phyloP scores from a whole-genome alignment of 2,113 vertebrate genomes.

The Corythaeola cristata region DNA sequence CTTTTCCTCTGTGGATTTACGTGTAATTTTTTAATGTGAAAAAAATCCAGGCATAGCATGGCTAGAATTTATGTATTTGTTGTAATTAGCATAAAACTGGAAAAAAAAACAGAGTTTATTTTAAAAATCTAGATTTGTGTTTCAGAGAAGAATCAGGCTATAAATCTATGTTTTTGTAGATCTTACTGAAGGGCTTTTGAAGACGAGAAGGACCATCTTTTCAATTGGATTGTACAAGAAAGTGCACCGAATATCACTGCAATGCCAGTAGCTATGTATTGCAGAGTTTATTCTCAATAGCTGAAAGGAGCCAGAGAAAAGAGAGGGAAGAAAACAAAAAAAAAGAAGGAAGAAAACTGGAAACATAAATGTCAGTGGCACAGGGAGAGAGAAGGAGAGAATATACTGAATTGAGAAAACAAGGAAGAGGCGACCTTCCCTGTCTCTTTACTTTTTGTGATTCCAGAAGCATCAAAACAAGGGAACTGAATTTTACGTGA shows the following conservation, averaged over 20 bases:
- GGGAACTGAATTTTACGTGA: neutral
- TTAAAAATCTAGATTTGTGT: neutral
- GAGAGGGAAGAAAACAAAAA: neutral
- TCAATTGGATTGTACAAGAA: neutral
- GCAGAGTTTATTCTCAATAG: neutral
- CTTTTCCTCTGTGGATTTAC: neutral
- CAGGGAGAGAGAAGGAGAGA: neutral
- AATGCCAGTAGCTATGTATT: neutral
- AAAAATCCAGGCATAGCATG: neutral
- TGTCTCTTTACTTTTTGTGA: neutral
- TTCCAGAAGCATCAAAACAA: neutral
- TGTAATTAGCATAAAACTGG: neutral
- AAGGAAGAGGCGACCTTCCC: neutral
- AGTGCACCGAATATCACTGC: neutral
- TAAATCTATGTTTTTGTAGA: neutral
- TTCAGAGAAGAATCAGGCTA: neutral
- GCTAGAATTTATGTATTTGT: neutral
- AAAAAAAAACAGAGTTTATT: neutral
- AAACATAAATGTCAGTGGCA: neutral
- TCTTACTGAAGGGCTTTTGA: neutral
- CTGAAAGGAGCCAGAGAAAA: neutral
- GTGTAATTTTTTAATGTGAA: neutral
- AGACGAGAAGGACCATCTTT: neutral
- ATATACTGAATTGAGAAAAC: neutral
- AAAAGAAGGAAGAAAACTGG: neutral